phyloP scores from a whole-genome alignment of 2,797 vertebrate genomes.

The Enteromius thamalakanensis region DNA sequence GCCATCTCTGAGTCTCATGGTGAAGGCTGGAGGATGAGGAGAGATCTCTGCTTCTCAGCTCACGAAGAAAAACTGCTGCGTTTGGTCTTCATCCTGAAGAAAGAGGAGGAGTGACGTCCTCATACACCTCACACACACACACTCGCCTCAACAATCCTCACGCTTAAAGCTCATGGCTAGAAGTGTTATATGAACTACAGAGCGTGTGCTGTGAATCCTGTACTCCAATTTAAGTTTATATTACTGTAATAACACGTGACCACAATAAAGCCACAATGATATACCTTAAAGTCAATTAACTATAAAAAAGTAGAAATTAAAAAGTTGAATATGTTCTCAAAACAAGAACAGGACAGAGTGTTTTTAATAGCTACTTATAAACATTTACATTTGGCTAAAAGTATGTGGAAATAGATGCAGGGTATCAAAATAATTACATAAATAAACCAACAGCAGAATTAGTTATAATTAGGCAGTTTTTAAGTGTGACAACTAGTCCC shows the following conservation, averaged over 20 bases:
- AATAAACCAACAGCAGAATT: not conserved
- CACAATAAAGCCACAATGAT: not conserved
- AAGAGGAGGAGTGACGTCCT: conserved; percentile 32
- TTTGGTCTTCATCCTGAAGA: conserved; percentile 60
- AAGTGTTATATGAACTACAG: not conserved
- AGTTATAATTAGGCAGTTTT: not conserved
- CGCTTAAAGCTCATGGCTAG: not conserved
- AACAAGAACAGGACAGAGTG: too few relatives aligned
- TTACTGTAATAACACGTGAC: not conserved
- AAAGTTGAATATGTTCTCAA: too few relatives aligned
- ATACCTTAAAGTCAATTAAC: not conserved
- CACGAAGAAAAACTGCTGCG: conserved; percentile 64
- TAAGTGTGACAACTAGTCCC: not conserved
- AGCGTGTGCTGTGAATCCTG: not conserved
- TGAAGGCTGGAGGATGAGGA: conserved; percentile 59
- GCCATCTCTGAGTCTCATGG: conserved; percentile 79
- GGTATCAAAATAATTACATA: not conserved
- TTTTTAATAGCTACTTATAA: too few relatives aligned
- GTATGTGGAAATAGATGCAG: not conserved
- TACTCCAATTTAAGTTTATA: not conserved
- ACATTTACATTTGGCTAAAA: too few relatives aligned
- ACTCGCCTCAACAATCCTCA: not conserved
- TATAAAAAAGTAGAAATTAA: too few relatives aligned
- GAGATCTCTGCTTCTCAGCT: conserved; percentile 44
- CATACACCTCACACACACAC: conserved; percentile 8